phyloP scores from a whole-genome alignment of 2,797 vertebrate species.

The Nyctibius grandis region DNA sequence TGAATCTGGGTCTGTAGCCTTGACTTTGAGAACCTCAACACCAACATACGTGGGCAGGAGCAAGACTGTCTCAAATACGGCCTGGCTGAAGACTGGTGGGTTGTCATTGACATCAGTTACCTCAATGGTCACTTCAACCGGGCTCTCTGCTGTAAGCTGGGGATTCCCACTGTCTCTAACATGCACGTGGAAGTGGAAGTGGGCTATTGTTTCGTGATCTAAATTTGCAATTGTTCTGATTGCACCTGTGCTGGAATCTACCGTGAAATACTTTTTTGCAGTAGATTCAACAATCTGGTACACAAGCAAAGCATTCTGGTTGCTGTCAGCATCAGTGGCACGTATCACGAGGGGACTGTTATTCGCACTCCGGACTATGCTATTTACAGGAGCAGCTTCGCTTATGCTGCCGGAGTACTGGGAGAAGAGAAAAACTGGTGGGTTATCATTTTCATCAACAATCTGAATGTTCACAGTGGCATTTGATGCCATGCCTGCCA shows the following conservation, averaged over 20 bases:
- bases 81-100: slow-evolving; percentile 88
- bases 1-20: slow-evolving; percentile 88
- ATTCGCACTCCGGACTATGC: slow-evolving; percentile 82
- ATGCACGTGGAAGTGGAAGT: slow-evolving; percentile 91
- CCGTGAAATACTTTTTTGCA: slow-evolving; percentile 91
- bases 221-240: slow-evolving; percentile 92
- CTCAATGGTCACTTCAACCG: slow-evolving; percentile 89
- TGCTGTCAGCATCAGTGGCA: slow-evolving; percentile 89
- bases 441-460: slow-evolving; percentile 93
- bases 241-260: slow-evolving; percentile 94
- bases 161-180: slow-evolving; percentile 92
- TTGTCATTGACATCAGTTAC: slow-evolving; percentile 96
- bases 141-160: slow-evolving; percentile 90
- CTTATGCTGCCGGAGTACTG: slow-evolving; percentile 89
- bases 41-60: slow-evolving; percentile 92
- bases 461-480: slow-evolving; percentile 85
- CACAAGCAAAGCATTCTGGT: slow-evolving; percentile 91
- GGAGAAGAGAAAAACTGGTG: slow-evolving; percentile 88
- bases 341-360: slow-evolving; percentile 89
- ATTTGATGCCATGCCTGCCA: slow-evolving; percentile 95
- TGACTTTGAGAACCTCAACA: slow-evolving; percentile 91
- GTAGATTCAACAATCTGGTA: slow-evolving; percentile 96
- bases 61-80: slow-evolving; percentile 87
- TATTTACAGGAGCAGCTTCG: slow-evolving; percentile 90
- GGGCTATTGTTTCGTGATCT: slow-evolving; percentile 89